phyloP scores from a whole-genome alignment of 2,888 invertebrate species.

The Flexamia atlantica region DNA sequence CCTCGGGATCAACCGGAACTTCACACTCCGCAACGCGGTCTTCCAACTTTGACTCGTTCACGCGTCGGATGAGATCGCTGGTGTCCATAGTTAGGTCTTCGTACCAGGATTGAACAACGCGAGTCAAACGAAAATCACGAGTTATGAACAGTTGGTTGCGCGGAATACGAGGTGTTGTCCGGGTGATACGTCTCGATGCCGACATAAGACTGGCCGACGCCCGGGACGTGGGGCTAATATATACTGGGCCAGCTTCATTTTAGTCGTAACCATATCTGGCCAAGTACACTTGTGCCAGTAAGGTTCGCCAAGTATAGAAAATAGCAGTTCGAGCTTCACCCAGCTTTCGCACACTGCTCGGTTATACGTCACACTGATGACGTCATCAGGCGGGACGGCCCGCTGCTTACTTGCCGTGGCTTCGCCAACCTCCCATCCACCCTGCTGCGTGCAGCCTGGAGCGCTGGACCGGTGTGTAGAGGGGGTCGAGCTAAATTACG shows the following conservation, averaged over 20 bases:
- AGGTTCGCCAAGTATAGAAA: too few species aligned
- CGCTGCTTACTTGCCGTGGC: constrained; percentile 12
- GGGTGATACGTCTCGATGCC: neutral
- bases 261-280: too few species aligned
- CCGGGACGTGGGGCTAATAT: too few species aligned
- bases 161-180: neutral
- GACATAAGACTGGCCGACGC: too few species aligned
- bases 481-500: constrained; percentile 1
- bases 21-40: neutral
- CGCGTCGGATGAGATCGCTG: neutral
- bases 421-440: neutral
- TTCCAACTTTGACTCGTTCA: neutral
- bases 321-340: too few species aligned
- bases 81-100: neutral
- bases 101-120: neutral
- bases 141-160: neutral
- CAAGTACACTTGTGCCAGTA: too few species aligned
- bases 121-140: neutral
- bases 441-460: neutral
- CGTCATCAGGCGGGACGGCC: neutral
- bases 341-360: too few species aligned
- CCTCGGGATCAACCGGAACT: neutral
- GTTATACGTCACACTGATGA: neutral
- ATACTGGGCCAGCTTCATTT: too few species aligned
- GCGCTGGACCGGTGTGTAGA: neutral